Evolutionary conservation across 2,888 invertebrate genomes (phyloP).

Genomic region (Actias luna): DNA sequence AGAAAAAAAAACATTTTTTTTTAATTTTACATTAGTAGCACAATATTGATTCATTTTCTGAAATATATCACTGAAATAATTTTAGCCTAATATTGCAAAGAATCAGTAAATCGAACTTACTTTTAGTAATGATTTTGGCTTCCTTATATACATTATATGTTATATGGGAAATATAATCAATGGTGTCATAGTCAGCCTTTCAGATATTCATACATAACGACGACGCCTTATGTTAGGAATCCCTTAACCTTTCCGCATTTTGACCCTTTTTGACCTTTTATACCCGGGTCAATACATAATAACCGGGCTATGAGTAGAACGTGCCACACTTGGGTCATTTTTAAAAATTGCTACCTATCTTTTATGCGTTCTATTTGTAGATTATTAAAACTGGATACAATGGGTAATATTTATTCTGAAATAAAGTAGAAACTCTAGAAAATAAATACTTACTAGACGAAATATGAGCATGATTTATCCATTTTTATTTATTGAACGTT

Average conservation of each 20-base stretch:
- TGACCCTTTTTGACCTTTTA: constrained; percentile 32
- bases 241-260: constrained; percentile 29
- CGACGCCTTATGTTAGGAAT: constrained; percentile 27
- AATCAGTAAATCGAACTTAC: neutral
- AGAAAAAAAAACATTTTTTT: no score
- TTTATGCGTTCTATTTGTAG: neutral
- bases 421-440: no score
- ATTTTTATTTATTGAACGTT: no score
- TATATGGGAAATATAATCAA: neutral
- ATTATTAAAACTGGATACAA: neutral
- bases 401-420: no score
- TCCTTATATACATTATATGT: neutral
- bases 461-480: no score
- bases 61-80: neutral
- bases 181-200: constrained; percentile 21
- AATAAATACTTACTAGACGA: no score
- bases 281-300: constrained; percentile 29
- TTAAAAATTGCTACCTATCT: constrained; percentile 9
- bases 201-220: constrained; percentile 24
- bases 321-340: constrained; percentile 16
- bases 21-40: no score
- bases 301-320: constrained; percentile 21
- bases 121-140: neutral
- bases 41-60: no score
- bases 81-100: neutral